phyloP scores from a whole-genome alignment of 1,140 invertebrate species.

The Brachionus koreanus region DNA sequence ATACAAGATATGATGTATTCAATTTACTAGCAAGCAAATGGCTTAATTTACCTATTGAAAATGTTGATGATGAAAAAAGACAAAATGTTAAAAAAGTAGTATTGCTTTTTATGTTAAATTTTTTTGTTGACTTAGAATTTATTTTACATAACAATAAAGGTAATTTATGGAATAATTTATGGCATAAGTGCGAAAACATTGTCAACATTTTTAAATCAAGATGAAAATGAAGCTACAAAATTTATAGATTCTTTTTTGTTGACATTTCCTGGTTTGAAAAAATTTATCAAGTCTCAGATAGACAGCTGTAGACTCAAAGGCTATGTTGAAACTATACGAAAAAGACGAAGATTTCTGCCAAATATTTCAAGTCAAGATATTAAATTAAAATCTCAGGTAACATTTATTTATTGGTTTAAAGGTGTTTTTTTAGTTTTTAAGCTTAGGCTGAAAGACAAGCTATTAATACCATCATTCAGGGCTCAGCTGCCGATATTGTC shows the following conservation, averaged over 20 bases:
- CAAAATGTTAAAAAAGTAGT: conserved; percentile 73
- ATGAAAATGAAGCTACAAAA: conserved; percentile 71
- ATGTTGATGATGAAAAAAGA: conserved; percentile 70
- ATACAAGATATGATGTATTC: conserved; percentile 8
- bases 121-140: neutral
- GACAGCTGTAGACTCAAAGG: conserved; percentile 69
- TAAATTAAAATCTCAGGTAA: conserved; percentile 63
- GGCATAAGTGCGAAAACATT: conserved; percentile 86
- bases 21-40: conserved; percentile 28
- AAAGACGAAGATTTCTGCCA: conserved; percentile 73
- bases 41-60: conserved; percentile 59
- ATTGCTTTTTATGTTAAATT: neutral
- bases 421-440: neutral
- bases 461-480: conserved; percentile 88
- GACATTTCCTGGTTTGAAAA: conserved; percentile 67
- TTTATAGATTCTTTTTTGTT: conserved; percentile 78
- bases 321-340: conserved; percentile 76
- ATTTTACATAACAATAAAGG: conserved; percentile 60
- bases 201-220: conserved; percentile 74
- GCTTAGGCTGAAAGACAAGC: conserved; percentile 85
- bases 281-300: conserved; percentile 53
- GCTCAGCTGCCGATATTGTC: conserved; percentile 87
- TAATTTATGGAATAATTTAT: conserved; percentile 95
- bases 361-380: conserved; percentile 67
- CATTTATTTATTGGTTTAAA: neutral